Percentiles rank a stretch among this genome's conserved stretches.
Evolutionary conservation across 2,797 vertebrate species (phyloP).

Genomic region (Pogonophryne albipinna): DNA sequence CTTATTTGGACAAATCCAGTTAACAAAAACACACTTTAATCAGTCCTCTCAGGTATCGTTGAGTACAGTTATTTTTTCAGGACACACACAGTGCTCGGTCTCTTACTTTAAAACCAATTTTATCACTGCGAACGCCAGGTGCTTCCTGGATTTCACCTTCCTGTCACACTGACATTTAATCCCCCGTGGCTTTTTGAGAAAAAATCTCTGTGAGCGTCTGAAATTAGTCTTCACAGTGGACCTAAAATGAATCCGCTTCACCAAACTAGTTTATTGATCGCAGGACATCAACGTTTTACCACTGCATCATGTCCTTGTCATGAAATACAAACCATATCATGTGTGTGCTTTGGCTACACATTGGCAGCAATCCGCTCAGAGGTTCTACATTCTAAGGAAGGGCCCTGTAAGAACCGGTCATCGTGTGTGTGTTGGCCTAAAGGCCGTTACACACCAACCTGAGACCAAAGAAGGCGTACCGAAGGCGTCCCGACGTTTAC

Average conservation of each 20-base stretch:
- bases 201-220: conserved; percentile 17
- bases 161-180: conserved; percentile 30
- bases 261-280: conserved; percentile 45
- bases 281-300: conserved; percentile 29
- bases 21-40: not conserved
- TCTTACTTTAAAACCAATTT: not conserved
- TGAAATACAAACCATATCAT: not conserved
- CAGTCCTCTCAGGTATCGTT: not conserved
- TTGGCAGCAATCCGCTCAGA: not conserved
- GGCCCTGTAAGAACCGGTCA: not conserved
- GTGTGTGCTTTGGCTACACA: not conserved
- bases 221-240: conserved; percentile 27
- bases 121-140: not conserved
- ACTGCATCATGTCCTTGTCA: not conserved
- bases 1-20: conserved; percentile 8
- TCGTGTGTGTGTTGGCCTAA: not conserved
- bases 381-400: not conserved
- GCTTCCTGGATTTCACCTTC: not conserved
- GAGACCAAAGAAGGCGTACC: too few species aligned
- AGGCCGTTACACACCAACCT: too few species aligned
- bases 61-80: conserved; percentile 8
- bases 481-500: too few species aligned
- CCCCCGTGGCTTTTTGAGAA: conserved; percentile 10
- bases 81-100: not conserved
- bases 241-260: conserved; percentile 45